These are phyloP conservation scores for Panonychus citri DNA, from an alignment of 1,140 invertebrate species.

Conservation along the genomic window DNA sequence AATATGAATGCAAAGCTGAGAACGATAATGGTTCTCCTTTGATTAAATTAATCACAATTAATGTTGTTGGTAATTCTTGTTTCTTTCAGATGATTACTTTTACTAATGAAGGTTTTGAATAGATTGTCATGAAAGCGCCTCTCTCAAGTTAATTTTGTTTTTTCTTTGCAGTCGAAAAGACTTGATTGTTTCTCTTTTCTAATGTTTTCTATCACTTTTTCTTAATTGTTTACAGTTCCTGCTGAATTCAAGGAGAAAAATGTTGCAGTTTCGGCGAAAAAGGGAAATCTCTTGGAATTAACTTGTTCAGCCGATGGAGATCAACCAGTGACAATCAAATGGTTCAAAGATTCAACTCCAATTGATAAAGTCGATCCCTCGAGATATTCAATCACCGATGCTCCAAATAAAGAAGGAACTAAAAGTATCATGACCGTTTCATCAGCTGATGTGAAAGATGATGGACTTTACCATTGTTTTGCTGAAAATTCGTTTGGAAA, in stretches of 20 bases:
- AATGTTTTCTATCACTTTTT: no score
- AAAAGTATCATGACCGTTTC: constrained; percentile 45
- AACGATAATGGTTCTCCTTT: no score
- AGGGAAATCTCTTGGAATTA: constrained; percentile 67
- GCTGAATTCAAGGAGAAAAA: constrained; percentile 80
- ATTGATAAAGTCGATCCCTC: constrained; percentile 1
- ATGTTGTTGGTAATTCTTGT: no score
- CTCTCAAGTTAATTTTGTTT: no score
- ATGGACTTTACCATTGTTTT: constrained; percentile 61
- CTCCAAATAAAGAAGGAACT: constrained; percentile 12
- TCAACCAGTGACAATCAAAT: constrained; percentile 79
- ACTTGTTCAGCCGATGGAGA: constrained; percentile 89
- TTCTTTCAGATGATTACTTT: no score
- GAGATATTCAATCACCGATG: constrained; percentile 17
- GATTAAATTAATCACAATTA: no score
- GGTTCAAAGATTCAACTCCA: constrained; percentile 26
- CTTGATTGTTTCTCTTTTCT: no score
- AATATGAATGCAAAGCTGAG: no score
- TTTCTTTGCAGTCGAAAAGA: no score
- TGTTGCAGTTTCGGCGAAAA: constrained; percentile 62
- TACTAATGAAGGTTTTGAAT: no score
- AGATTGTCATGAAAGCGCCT: no score
- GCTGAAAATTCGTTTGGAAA: constrained; percentile 68
- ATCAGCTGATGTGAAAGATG: constrained; percentile 60
- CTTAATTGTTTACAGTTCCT: constrained; percentile 35